Percentiles rank a stretch among this genome's conserved stretches.
phyloP scores from a whole-genome alignment of 2,797 vertebrate species.

The Triplophysa yarkandensis region DNA sequence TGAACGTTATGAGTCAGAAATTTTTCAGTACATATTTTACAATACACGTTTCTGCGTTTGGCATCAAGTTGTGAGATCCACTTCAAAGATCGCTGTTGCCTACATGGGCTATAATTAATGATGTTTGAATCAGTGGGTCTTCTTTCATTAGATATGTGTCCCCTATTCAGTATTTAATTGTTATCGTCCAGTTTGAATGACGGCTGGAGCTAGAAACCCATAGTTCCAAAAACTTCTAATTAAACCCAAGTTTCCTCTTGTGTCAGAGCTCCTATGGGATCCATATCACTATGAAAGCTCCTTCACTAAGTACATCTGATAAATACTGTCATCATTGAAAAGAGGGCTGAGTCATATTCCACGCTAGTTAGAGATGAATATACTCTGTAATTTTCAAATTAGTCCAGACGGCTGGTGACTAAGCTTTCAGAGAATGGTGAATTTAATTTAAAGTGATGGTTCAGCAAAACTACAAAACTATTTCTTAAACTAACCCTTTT shows the following conservation, averaged over 20 bases:
- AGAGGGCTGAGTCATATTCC: slow-evolving; percentile 37
- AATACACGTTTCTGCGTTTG: neutral
- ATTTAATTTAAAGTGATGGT: slow-evolving; percentile 6
- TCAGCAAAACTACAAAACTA: too few species aligned
- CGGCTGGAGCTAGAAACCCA: neutral
- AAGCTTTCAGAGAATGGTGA: slow-evolving; percentile 5
- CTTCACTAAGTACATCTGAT: slow-evolving; percentile 49
- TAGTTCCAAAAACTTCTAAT: slow-evolving; percentile 43
- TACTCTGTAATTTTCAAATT: slow-evolving; percentile 33
- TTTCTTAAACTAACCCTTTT: too few species aligned
- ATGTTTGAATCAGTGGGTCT: neutral
- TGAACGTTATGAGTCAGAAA: too few species aligned
- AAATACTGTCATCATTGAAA: slow-evolving; percentile 55
- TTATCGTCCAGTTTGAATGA: neutral
- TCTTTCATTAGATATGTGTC: neutral
- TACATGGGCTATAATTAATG: neutral
- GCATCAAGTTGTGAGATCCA: neutral
- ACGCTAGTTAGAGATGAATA: slow-evolving; percentile 45
- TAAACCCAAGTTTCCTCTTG: slow-evolving; percentile 39
- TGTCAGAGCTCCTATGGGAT: slow-evolving; percentile 20
- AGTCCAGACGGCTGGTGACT: slow-evolving; percentile 24
- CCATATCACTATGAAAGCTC: slow-evolving; percentile 38
- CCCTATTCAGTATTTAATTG: neutral
- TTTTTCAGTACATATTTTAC: too few species aligned
- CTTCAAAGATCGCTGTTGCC: neutral